Evolutionary conservation across 2,113 vertebrate species (phyloP).

Genomic region (Alligator sinensis): DNA sequence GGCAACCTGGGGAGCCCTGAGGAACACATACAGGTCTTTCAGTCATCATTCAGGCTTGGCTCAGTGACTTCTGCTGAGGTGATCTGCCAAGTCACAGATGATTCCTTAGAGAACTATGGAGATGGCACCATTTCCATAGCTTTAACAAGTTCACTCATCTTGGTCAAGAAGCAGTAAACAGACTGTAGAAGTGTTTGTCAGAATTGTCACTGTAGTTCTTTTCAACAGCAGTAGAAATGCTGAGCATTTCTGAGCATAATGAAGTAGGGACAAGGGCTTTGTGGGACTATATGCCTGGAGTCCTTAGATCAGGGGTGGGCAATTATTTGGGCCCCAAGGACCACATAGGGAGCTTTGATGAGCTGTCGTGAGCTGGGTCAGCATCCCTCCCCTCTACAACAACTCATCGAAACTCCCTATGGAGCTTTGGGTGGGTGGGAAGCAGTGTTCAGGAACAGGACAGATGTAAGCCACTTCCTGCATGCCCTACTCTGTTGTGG

Average conservation of each 20-base stretch:
- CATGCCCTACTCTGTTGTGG: too few species aligned
- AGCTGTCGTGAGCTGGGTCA: too few species aligned
- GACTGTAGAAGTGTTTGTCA: not conserved
- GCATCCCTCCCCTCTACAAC: too few species aligned
- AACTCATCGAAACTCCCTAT: too few species aligned
- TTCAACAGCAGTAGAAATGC: not conserved
- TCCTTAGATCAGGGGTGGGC: not conserved
- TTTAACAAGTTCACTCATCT: too few species aligned
- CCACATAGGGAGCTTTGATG: not conserved
- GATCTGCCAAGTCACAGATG: conserved; percentile 19
- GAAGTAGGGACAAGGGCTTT: accelerated
- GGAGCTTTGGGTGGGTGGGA: too few species aligned
- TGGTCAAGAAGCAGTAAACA: not conserved
- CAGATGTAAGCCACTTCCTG: too few species aligned
- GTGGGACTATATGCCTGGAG: not conserved
- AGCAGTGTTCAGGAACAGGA: too few species aligned
- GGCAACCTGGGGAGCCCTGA: conserved; percentile 48
- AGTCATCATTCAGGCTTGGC: conserved; percentile 45
- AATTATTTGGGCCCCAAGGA: too few species aligned
- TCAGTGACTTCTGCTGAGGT: conserved; percentile 52
- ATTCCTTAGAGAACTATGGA: conserved; percentile 57
- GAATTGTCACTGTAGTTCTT: not conserved
- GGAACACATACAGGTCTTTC: conserved; percentile 39
- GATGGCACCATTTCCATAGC: conserved; percentile 44
- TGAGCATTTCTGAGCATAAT: not conserved